Conservation (phyloP, 1,140 invertebrate genomes). For the Halesus radiatus region DNA sequence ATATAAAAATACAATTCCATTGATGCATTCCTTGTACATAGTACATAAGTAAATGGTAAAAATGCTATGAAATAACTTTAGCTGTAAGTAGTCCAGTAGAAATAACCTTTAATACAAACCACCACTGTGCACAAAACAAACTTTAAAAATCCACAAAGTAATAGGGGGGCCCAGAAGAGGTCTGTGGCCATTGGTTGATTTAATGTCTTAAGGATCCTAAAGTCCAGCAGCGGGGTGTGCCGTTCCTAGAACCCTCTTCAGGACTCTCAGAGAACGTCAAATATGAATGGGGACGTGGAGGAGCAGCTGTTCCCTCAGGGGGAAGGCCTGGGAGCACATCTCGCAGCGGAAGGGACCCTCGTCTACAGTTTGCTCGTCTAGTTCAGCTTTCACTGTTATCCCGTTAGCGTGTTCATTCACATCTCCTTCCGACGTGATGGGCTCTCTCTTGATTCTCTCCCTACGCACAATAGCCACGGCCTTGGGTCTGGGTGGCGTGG, state of each 20-base stretch:
- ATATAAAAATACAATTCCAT: no score
- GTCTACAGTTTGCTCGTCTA: conserved; percentile 49
- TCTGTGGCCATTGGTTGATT: no score
- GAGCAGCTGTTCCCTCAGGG: conserved; percentile 78
- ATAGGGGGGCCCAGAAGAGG: no score
- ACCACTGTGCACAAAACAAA: no score
- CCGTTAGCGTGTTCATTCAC: not conserved
- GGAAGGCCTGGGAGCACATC: conserved; percentile 84
- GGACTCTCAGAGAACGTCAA: conserved; percentile 66
- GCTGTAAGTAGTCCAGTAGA: no score
- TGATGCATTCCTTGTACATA: no score
- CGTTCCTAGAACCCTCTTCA: not conserved
- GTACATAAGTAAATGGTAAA: no score
- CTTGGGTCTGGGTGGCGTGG: conserved; percentile 40
- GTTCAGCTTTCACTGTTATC: conserved; percentile 41
- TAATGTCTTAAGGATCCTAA: no score
- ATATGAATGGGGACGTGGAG: conserved; percentile 86
- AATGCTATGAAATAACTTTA: no score
- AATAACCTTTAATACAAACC: no score
- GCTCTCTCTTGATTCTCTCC: conserved; percentile 40
- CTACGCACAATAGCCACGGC: conserved; percentile 45
- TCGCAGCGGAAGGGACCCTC: conserved; percentile 76
- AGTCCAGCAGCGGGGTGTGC: not conserved
- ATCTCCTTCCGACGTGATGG: conserved; percentile 3
- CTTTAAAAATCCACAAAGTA: no score